Percentiles rank a stretch among this genome's conserved stretches.
Conservation (phyloP, 2,113 vertebrate genomes). For the Athene cunicularia region DNA sequence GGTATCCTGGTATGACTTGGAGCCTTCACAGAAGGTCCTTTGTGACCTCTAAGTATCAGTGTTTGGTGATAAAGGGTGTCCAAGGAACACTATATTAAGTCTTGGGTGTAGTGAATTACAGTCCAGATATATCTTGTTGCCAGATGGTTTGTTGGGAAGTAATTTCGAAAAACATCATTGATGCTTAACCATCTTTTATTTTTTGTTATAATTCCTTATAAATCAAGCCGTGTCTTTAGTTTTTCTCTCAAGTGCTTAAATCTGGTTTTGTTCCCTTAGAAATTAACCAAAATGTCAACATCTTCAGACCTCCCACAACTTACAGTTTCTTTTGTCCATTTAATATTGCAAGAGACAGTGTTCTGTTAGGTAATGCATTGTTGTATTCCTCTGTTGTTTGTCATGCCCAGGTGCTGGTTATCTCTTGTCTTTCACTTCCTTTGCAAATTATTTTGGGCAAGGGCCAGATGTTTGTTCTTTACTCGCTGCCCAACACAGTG, state of each 20-base stretch:
- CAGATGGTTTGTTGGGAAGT: not conserved
- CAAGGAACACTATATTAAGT: not conserved
- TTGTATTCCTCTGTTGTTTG: not conserved
- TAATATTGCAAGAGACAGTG: not conserved
- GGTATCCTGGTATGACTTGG: not conserved
- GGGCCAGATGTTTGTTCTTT: not conserved
- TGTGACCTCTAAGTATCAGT: not conserved
- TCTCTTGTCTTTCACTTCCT: not conserved
- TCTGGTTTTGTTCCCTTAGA: not conserved
- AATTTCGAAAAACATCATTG: not conserved
- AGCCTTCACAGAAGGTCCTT: not conserved
- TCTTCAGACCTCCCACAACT: not conserved
- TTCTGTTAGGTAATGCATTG: rapidly evolving
- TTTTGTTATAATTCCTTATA: not conserved
- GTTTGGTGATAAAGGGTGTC: not conserved
- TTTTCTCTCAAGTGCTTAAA: not conserved
- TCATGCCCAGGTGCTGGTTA: not conserved
- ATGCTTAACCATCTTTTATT: not conserved
- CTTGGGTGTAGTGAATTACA: not conserved
- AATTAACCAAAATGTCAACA: not conserved
- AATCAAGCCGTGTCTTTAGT: not conserved
- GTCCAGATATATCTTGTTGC: not conserved
- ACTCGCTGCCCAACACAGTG: not conserved
- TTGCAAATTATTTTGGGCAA: not conserved
- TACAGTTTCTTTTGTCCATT: not conserved